phyloP scores from a whole-genome alignment of 2,888 invertebrate genomes.

The Itoplectis maculator region DNA sequence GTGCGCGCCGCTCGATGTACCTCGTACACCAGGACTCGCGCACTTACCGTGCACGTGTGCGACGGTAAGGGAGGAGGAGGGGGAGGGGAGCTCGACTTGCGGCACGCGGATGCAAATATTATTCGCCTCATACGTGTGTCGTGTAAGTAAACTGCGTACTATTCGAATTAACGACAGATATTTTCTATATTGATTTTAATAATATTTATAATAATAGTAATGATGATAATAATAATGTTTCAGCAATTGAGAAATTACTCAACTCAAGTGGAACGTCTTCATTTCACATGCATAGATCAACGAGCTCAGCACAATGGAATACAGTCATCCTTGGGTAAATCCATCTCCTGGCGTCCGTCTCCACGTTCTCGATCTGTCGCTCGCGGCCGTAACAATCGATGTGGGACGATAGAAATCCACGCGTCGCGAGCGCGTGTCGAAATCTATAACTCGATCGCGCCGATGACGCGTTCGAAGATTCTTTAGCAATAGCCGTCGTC shows the following conservation, averaged over 20 bases:
- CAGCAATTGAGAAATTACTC: slow-evolving; percentile 19
- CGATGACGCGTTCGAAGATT: slow-evolving; percentile 56
- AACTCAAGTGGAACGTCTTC: slow-evolving; percentile 8
- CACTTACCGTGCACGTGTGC: neutral
- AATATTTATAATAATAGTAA: no score
- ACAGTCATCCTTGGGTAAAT: slow-evolving; percentile 3
- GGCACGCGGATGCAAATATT: slow-evolving; percentile 38
- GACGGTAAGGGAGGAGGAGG: no score
- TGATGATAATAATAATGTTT: no score
- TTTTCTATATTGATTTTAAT: neutral
- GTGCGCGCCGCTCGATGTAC: slow-evolving; percentile 7
- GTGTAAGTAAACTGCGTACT: neutral
- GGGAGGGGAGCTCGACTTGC: slow-evolving; percentile 20
- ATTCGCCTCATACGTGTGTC: neutral
- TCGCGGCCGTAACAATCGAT: slow-evolving; percentile 28
- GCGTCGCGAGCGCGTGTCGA: slow-evolving; percentile 40
- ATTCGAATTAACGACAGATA: neutral
- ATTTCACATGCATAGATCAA: slow-evolving; percentile 24
- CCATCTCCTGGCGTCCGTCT: slow-evolving; percentile 15
- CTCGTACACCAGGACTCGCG: neutral
- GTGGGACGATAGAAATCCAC: slow-evolving; percentile 47
- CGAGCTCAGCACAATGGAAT: neutral
- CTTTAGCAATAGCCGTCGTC: slow-evolving; percentile 47
- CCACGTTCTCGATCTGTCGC: neutral
- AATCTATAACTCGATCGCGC: slow-evolving; percentile 53